These are phyloP conservation scores for Erythrocebus patas DNA, from an alignment of 2,113 vertebrate genomes.

Conservation along the genomic window DNA sequence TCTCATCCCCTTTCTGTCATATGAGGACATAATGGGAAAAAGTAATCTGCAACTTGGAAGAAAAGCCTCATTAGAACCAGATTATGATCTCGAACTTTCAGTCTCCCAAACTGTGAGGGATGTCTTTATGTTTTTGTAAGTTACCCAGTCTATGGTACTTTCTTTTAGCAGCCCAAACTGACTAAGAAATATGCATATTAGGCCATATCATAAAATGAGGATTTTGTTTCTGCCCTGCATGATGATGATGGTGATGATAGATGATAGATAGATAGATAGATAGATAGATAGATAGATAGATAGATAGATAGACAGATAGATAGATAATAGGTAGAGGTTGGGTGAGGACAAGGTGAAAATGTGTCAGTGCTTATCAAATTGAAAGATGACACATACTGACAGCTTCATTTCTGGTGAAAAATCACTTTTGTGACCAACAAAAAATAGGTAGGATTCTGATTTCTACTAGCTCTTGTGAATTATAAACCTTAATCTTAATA, in stretches of 20 bases:
- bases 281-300: neutral
- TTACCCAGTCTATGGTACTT: neutral
- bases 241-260: too few relatives aligned
- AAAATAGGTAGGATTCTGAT: neutral
- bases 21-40: neutral
- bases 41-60: neutral
- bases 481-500: neutral
- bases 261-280: neutral
- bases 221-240: neutral
- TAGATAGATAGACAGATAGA: neutral
- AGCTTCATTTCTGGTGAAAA: slow-evolving; percentile 1
- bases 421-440: neutral
- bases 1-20: too few relatives aligned
- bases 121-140: neutral
- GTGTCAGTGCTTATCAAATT: neutral
- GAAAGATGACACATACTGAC: neutral
- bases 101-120: neutral
- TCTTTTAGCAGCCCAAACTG: neutral
- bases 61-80: too few relatives aligned
- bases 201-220: neutral
- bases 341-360: neutral
- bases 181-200: neutral
- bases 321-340: neutral
- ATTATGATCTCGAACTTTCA: neutral
- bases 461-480: neutral